Evolutionary conservation across 2,888 invertebrate genomes (phyloP).

Genomic region (Euclidia mi): DNA sequence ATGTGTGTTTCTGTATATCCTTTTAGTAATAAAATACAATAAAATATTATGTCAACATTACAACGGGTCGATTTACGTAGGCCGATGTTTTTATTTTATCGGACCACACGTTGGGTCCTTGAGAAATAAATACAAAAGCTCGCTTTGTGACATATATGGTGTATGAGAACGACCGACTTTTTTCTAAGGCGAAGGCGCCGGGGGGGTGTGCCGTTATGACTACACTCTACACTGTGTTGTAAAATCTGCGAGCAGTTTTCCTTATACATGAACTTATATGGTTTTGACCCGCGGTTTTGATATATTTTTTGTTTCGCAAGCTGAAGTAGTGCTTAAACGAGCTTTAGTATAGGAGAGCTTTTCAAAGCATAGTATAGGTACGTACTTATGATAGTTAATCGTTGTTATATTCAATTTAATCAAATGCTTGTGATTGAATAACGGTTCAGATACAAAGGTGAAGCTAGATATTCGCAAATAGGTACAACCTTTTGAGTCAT

Average conservation of each 20-base stretch:
- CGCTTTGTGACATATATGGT: constrained; percentile 44
- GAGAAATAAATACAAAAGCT: constrained; percentile 39
- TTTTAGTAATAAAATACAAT: constrained; percentile 42
- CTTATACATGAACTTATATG: not conserved
- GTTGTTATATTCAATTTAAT: too few species aligned
- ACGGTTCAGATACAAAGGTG: too few species aligned
- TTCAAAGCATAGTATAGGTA: too few species aligned
- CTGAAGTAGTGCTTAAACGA: too few species aligned
- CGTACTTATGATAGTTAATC: too few species aligned
- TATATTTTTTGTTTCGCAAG: too few species aligned
- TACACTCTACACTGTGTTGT: constrained; percentile 9
- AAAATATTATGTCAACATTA: constrained; percentile 47
- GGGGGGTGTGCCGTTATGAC: not conserved
- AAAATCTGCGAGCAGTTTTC: not conserved
- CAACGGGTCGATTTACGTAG: constrained; percentile 29
- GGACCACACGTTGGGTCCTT: constrained; percentile 54
- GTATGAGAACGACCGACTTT: not conserved
- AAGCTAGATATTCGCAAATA: too few species aligned
- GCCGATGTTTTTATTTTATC: constrained; percentile 47
- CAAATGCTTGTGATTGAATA: too few species aligned
- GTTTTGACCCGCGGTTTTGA: too few species aligned
- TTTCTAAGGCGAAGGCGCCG: not conserved
- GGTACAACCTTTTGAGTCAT: too few species aligned
- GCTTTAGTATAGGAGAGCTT: too few species aligned
- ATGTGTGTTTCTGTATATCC: too few species aligned